Conservation (phyloP, 1,140 invertebrate species). For the Hermetia illucens region DNA sequence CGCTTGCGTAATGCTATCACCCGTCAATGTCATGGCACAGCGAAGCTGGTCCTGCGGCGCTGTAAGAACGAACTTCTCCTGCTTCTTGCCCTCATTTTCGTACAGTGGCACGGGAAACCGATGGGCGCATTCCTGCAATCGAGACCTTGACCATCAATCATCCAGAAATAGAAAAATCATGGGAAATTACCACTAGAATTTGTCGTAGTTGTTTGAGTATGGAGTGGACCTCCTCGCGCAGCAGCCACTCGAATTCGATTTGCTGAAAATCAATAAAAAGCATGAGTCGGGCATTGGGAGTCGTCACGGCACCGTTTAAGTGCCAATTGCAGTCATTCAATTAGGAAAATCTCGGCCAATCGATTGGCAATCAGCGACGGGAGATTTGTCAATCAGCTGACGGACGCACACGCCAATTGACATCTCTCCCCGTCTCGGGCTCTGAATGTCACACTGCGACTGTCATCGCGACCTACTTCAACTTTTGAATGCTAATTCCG, state of each 20-base stretch:
- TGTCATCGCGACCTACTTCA: neutral
- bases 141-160: constrained; percentile 6
- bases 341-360: constrained; percentile 12
- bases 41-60: constrained; percentile 79
- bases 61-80: constrained; percentile 77
- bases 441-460: constrained; percentile 9
- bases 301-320: constrained; percentile 11
- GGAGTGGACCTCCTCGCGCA: constrained; percentile 76
- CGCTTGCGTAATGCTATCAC: constrained; percentile 82
- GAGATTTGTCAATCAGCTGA: constrained; percentile 8
- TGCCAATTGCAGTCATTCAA: constrained; percentile 11
- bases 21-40: constrained; percentile 75
- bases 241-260: constrained; percentile 87
- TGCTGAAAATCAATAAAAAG: constrained; percentile 46
- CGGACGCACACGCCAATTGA: constrained; percentile 9
- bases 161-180: constrained; percentile 5
- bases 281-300: constrained; percentile 6
- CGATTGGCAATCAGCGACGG: constrained; percentile 16
- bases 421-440: constrained; percentile 9
- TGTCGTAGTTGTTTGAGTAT: constrained; percentile 70
- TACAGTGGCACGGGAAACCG: constrained; percentile 69
- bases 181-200: constrained; percentile 58
- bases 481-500: constrained; percentile 3
- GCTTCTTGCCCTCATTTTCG: constrained; percentile 70
- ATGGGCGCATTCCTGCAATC: constrained; percentile 63